phyloP scores from a whole-genome alignment of 2,113 vertebrate species.

The Megaptera novaeangliae region DNA sequence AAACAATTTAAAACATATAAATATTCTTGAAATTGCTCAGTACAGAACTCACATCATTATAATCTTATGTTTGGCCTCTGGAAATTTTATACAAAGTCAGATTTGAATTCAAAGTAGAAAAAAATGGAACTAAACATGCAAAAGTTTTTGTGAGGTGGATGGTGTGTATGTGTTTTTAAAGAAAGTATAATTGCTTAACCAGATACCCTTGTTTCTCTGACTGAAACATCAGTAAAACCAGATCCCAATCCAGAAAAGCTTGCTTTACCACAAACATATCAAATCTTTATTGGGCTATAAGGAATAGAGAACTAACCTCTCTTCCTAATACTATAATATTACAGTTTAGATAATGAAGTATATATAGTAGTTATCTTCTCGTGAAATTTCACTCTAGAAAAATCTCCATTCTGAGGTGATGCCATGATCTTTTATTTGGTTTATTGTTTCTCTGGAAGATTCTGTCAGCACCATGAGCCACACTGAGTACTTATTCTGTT shows the following conservation, averaged over 20 bases:
- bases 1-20: background rate
- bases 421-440: background rate
- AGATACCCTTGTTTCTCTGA: background rate
- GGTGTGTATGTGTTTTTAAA: background rate
- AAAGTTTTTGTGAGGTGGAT: background rate
- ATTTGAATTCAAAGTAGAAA: background rate
- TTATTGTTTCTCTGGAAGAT: background rate
- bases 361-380: background rate
- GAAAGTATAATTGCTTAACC: background rate
- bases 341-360: background rate
- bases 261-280: background rate
- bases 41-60: background rate
- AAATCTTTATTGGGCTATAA: background rate
- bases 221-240: conserved; percentile 10
- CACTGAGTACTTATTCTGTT: background rate
- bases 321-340: background rate
- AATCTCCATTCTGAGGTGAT: background rate
- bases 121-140: background rate
- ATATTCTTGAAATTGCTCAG: background rate
- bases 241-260: background rate
- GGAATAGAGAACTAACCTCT: background rate
- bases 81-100: background rate
- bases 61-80: background rate
- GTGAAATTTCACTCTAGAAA: background rate
- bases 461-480: background rate